phyloP scores from a whole-genome alignment of 1,140 invertebrate species.

The Ericerus pela region DNA sequence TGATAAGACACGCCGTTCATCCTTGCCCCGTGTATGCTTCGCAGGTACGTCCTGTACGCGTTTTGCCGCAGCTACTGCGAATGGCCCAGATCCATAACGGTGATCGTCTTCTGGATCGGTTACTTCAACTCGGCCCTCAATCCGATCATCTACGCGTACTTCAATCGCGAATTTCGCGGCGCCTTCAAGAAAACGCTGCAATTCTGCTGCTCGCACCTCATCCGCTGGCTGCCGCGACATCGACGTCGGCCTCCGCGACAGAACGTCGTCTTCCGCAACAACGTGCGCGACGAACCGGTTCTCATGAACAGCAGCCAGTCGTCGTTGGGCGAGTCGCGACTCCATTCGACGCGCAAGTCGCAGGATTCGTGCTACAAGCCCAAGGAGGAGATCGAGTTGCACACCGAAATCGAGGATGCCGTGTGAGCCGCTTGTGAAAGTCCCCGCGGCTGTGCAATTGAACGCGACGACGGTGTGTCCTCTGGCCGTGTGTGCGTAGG shows the following conservation, averaged over 20 bases:
- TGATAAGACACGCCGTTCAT: too few species aligned
- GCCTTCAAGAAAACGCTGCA: constrained; percentile 86
- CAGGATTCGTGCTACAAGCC: not conserved
- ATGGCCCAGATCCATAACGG: constrained; percentile 60
- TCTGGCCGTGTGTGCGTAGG: too few species aligned
- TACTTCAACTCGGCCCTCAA: constrained; percentile 96
- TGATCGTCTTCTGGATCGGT: constrained; percentile 87
- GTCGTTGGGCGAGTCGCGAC: not conserved
- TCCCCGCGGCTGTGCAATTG: too few species aligned
- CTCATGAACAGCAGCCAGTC: not conserved
- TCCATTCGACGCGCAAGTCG: not conserved
- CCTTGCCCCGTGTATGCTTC: too few species aligned
- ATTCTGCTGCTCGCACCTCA: constrained; percentile 44
- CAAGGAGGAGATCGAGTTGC: constrained; percentile 19
- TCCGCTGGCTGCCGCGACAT: not conserved
- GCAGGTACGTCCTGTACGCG: constrained; percentile 65
- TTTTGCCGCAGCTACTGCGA: constrained; percentile 55
- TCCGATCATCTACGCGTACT: constrained; percentile 91
- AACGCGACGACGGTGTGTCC: too few species aligned
- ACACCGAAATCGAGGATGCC: constrained; percentile 31
- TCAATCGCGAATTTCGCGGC: constrained; percentile 85
- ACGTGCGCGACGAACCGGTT: not conserved
- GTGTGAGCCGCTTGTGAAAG: too few species aligned
- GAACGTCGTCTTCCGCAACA: constrained; percentile 2
- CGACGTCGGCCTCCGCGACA: not conserved